Percentiles rank a stretch among this genome's conserved stretches.
These are phyloP conservation scores for Myotis vivesi DNA, from an alignment of 2,797 vertebrate genomes.

Conservation along the genomic window DNA sequence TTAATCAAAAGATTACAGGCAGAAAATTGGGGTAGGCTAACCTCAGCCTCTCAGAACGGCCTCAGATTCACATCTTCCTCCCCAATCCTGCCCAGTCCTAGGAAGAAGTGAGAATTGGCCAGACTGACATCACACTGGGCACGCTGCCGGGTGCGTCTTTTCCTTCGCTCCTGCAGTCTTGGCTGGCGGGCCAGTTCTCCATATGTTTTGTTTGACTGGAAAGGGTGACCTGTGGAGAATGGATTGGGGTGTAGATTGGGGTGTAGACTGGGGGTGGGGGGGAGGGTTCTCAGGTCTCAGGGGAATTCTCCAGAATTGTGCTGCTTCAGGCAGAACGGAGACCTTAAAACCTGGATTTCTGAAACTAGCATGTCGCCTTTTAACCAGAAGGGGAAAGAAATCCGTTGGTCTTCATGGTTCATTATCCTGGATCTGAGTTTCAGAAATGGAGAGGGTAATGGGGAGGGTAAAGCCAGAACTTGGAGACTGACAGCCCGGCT, in stretches of 20 bases:
- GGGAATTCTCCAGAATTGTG: neutral
- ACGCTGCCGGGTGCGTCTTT: neutral
- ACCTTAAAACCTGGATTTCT: neutral
- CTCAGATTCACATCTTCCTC: neutral
- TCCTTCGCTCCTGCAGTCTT: neutral
- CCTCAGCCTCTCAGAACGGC: neutral
- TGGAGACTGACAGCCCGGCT: neutral
- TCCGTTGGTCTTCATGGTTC: neutral
- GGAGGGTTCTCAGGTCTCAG: neutral
- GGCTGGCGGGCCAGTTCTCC: neutral
- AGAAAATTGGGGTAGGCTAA: slow-evolving; percentile 6
- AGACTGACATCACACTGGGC: neutral
- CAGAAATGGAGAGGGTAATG: neutral
- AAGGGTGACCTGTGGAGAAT: neutral
- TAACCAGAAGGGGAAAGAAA: neutral
- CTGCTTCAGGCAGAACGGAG: neutral
- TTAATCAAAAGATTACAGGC: slow-evolving; percentile 58
- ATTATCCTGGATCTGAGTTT: neutral
- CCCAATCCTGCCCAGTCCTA: neutral
- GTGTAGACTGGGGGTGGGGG: accelerated
- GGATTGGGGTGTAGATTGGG: neutral
- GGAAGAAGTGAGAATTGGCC: neutral
- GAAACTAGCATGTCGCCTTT: neutral
- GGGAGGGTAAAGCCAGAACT: accelerated
- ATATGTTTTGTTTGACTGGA: neutral